Evolutionary conservation across 1,140 invertebrate species (phyloP), one percentile per base, ranked within the genome.

Genomic region (Euura lappo): DNA sequence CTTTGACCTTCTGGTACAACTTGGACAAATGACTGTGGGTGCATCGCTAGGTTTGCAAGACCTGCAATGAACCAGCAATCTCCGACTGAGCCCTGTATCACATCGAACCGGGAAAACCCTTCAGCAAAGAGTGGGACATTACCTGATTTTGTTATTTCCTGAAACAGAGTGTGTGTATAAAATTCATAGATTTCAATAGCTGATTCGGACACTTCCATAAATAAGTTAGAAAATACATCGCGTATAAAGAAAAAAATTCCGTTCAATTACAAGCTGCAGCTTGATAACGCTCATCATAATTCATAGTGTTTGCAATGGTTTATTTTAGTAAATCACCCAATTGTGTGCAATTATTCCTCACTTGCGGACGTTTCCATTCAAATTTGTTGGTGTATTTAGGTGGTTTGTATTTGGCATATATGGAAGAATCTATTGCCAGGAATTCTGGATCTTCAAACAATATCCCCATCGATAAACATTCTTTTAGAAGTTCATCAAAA

Each of bases 11-110:
- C 93, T 0, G 97, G 97, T 44, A 99, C 97, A 70, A 99, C 95
- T 89, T 97, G 94, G 85, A 95, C 93, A 86, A 99, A 98, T 68
- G 99, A 85, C 78, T 92, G 91, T 66, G 93, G 90, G 83, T 97
- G 93, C 76, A 98, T 90, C 0, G 98, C 99, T 44, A 99, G 88
- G 87, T 98, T 99, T 4, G 97, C 97, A 0, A 98, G 93, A 45
- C 98, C 98, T 44, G 98, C 98, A 76, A 99, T 86, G 0, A 99
- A 88, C 98, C 98, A 99, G 84, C 98, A 99, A 84, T 99, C 98
- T 68, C 98, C 98, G 0, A 99, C 88, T 89, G 98, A 96, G 74
- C 98, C 98, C 88, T 99, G 98, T 77, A 97, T 95, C 0, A 99
- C 95, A 89, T 99, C 98, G 88, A 99, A 99, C 76, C 98, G 90